phyloP scores from a whole-genome alignment of 2,113 vertebrate species.

The Poicephalus meyeri region DNA sequence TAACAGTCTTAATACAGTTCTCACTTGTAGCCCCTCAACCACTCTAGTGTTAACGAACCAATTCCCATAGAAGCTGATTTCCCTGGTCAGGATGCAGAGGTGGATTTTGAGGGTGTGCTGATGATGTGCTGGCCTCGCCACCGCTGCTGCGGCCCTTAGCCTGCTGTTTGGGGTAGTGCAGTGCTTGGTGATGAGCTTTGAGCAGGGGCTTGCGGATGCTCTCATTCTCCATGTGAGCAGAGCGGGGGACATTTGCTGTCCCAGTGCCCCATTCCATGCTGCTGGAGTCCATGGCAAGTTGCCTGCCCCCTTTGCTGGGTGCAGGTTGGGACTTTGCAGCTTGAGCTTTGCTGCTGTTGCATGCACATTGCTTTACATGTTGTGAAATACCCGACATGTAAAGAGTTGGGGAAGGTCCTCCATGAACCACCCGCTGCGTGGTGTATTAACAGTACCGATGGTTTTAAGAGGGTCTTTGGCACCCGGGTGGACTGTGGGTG shows the following conservation, averaged over 20 bases:
- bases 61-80: background rate
- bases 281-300: accelerated
- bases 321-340: background rate
- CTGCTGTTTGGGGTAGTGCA: background rate
- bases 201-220: background rate
- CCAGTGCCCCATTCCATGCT: background rate
- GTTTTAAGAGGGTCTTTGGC: background rate
- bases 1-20: background rate
- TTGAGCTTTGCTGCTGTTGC: background rate
- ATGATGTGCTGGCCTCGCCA: background rate
- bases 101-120: background rate
- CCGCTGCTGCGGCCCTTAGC: background rate
- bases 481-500: background rate
- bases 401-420: background rate
- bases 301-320: accelerated
- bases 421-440: accelerated
- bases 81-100: background rate
- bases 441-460: accelerated
- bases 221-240: background rate
- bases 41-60: background rate
- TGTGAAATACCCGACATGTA: accelerated
- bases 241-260: background rate
- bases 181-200: background rate
- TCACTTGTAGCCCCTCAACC: background rate
- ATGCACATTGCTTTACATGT: accelerated